These are phyloP conservation scores for Chloroceryle amazona DNA, from an alignment of 2,797 vertebrate genomes.

Conservation along the genomic window DNA sequence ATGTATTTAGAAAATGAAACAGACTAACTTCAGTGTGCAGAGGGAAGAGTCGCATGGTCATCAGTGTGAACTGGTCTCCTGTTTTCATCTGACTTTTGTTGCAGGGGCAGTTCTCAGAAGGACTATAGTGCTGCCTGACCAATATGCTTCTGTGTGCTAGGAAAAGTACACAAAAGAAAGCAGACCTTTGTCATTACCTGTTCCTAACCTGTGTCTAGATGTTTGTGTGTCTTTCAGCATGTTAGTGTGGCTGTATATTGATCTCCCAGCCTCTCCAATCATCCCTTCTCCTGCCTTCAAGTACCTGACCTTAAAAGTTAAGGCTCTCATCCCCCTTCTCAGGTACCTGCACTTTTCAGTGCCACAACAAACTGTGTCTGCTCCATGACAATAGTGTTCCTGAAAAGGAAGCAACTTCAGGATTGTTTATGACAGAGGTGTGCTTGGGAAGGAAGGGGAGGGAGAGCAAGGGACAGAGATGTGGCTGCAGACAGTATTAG, in stretches of 20 bases:
- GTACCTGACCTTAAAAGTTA: background rate
- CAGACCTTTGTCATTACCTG: background rate
- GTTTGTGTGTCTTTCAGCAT: background rate
- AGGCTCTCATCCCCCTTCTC: background rate
- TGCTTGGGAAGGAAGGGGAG: background rate
- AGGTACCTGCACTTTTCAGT: background rate
- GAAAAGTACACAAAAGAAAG: background rate
- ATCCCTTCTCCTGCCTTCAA: background rate
- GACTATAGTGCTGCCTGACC: background rate
- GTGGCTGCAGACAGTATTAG: background rate
- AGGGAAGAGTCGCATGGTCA: background rate
- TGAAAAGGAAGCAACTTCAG: background rate
- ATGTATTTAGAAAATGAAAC: background rate
- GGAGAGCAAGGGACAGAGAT: accelerated
- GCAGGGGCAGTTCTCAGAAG: background rate
- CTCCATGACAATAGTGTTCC: background rate
- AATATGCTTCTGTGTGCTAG: background rate
- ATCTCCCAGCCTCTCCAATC: background rate
- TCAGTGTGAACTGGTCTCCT: background rate
- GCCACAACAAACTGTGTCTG: background rate
- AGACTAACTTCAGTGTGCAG: background rate
- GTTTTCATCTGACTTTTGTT: background rate
- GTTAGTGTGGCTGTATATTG: background rate
- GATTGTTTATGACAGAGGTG: background rate
- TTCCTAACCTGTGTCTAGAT: background rate